Evolutionary conservation across 2,797 vertebrate species (phyloP).

Genomic region (Erethizon dorsatum): DNA sequence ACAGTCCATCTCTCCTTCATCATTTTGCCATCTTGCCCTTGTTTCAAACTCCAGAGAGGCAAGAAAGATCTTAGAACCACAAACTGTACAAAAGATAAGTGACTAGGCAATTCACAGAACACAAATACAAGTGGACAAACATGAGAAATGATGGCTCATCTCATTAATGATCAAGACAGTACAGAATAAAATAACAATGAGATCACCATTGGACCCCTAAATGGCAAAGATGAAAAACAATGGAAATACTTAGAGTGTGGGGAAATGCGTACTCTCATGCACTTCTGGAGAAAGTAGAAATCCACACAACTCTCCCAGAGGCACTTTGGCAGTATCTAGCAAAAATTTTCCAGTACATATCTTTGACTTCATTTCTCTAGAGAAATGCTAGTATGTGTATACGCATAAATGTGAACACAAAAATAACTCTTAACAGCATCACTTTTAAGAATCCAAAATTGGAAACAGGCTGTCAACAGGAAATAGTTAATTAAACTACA

Average conservation of each 20-base stretch:
- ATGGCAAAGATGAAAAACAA: constrained; percentile 29
- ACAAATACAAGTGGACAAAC: constrained; percentile 17
- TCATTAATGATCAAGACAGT: constrained; percentile 52
- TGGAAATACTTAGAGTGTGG: background rate
- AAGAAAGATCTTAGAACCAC: background rate
- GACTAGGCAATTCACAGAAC: background rate
- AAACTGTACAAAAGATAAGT: background rate
- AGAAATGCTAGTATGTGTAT: background rate
- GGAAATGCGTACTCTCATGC: background rate
- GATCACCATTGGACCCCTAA: constrained; percentile 18
- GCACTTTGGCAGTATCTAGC: background rate
- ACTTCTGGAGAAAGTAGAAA: background rate
- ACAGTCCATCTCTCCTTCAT: background rate
- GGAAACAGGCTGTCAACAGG: background rate
- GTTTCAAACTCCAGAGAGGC: background rate
- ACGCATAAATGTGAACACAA: background rate
- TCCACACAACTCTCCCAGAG: background rate
- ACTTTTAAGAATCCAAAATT: background rate
- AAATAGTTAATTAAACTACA: constrained; percentile 14
- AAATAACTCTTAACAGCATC: constrained; percentile 5
- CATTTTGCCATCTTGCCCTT: background rate
- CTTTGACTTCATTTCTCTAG: constrained; percentile 53
- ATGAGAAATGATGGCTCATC: constrained; percentile 52
- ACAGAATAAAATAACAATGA: constrained; percentile 35
- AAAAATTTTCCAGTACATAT: constrained; percentile 1